phyloP scores from a whole-genome alignment of 2,113 vertebrate genomes.

The Chlorocebus sabaeus region DNA sequence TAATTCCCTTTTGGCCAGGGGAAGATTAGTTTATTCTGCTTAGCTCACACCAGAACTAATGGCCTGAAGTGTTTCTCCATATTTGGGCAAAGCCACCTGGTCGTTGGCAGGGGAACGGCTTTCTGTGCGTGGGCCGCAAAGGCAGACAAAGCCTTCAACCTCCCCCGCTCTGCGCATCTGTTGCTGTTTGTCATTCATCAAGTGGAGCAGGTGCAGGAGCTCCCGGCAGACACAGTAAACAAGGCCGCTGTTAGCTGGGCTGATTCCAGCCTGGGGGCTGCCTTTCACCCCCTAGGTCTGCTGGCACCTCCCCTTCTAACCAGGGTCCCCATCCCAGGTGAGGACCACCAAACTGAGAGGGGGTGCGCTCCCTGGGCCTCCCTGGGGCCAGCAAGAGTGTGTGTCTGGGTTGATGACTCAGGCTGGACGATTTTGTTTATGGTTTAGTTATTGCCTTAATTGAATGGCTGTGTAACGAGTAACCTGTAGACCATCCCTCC shows the following conservation, averaged over 20 bases:
- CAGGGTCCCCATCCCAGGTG: background rate
- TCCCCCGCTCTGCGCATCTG: constrained; percentile 46
- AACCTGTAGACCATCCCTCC: background rate
- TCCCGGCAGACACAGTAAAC: constrained; percentile 54
- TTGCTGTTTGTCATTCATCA: constrained; percentile 68
- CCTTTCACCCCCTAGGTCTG: background rate
- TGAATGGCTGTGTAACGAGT: background rate
- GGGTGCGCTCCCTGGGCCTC: background rate
- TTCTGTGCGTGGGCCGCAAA: constrained; percentile 46
- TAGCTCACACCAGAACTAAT: constrained; percentile 75
- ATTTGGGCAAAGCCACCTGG: constrained; percentile 77
- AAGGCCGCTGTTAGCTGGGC: background rate
- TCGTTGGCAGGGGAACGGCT: constrained; percentile 61
- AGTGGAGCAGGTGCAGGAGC: constrained; percentile 65
- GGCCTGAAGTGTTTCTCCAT: constrained; percentile 74
- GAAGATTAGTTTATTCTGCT: constrained; percentile 74
- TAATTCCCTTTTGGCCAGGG: constrained; percentile 70
- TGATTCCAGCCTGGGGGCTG: background rate
- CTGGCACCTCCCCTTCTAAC: background rate
- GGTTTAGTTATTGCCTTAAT: constrained; percentile 30
- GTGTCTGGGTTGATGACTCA: constrained; percentile 33
- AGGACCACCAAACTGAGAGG: background rate
- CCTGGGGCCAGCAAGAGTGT: background rate
- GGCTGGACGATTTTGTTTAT: constrained; percentile 15
- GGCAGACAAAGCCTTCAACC: constrained; percentile 63